Evolutionary conservation across 2,797 vertebrate genomes (phyloP).

Genomic region (Tamandua tetradactyla): DNA sequence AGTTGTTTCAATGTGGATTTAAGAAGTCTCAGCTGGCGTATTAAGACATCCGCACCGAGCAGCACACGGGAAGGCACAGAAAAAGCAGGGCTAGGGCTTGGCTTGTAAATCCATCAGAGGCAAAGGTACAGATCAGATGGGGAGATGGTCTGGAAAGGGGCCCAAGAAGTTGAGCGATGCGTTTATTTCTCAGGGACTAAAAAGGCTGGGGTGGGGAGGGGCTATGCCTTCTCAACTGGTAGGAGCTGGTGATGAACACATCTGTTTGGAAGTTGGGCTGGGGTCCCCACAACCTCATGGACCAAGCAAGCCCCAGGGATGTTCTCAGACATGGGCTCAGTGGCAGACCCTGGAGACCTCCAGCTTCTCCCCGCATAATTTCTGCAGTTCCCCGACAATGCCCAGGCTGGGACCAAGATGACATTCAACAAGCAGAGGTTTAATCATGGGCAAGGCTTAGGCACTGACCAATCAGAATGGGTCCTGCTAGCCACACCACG

Average conservation of each 20-base stretch:
- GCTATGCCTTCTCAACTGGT: neutral
- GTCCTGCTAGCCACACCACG: accelerated
- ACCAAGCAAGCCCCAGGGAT: neutral
- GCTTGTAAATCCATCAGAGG: slow-evolving; percentile 87
- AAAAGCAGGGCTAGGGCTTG: slow-evolving; percentile 83
- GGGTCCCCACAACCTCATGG: neutral
- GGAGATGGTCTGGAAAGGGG: slow-evolving; percentile 69
- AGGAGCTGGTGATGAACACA: neutral
- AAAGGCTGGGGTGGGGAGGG: neutral
- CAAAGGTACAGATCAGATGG: slow-evolving; percentile 75
- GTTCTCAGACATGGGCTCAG: neutral
- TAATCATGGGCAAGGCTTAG: neutral
- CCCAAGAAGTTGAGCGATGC: slow-evolving; percentile 67
- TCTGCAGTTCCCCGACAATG: neutral
- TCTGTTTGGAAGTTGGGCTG: slow-evolving; percentile 52
- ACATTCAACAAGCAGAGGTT: neutral
- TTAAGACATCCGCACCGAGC: slow-evolving; percentile 87
- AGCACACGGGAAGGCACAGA: slow-evolving; percentile 83
- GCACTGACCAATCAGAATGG: neutral
- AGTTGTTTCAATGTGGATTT: slow-evolving; percentile 91
- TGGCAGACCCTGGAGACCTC: neutral
- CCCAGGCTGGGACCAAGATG: neutral
- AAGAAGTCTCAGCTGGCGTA: slow-evolving; percentile 89
- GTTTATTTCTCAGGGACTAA: slow-evolving; percentile 66
- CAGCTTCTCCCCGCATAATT: neutral